phyloP scores from a whole-genome alignment of 53 echinoderm and acorn worm species.

The Paelopatides confundens region DNA sequence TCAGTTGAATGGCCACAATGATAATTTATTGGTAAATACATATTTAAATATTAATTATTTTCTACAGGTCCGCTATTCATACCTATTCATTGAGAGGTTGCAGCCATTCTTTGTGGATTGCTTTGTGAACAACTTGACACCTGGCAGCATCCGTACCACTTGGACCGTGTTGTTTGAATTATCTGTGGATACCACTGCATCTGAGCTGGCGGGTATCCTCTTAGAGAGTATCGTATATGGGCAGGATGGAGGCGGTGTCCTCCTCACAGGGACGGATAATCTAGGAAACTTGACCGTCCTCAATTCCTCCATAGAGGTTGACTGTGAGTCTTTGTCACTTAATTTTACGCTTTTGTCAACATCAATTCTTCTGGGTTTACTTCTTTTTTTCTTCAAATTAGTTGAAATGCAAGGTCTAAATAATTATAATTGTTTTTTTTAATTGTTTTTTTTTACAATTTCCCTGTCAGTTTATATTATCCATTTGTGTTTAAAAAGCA shows the following conservation, averaged over 20 bases:
- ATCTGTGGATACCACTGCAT: conserved; percentile 21
- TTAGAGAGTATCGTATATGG: background rate
- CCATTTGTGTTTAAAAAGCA: no score
- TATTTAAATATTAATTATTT: background rate
- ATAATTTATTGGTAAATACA: no score
- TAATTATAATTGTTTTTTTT: no score
- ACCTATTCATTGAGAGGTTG: conserved; percentile 49
- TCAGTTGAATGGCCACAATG: no score
- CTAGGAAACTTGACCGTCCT: conserved; percentile 72
- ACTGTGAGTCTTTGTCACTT: no score
- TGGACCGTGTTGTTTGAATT: conserved; percentile 47
- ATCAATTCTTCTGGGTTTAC: no score
- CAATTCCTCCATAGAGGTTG: conserved; percentile 9
- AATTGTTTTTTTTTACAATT: no score
- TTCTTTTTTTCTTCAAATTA: no score
- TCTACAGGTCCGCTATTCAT: conserved; percentile 57
- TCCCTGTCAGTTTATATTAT: no score
- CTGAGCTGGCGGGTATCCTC: background rate
- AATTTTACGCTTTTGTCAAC: no score
- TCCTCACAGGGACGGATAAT: conserved; percentile 59
- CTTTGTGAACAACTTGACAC: conserved; percentile 49
- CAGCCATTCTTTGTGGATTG: conserved; percentile 65
- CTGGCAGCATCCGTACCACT: conserved; percentile 39
- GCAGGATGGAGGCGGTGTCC: conserved; percentile 15
- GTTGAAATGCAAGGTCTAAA: no score